A percentile compares a stretch with the other conserved stretches of the same genome.
Conservation (phyloP, 2,113 vertebrate genomes). For the Gopherus flavomarginatus region DNA sequence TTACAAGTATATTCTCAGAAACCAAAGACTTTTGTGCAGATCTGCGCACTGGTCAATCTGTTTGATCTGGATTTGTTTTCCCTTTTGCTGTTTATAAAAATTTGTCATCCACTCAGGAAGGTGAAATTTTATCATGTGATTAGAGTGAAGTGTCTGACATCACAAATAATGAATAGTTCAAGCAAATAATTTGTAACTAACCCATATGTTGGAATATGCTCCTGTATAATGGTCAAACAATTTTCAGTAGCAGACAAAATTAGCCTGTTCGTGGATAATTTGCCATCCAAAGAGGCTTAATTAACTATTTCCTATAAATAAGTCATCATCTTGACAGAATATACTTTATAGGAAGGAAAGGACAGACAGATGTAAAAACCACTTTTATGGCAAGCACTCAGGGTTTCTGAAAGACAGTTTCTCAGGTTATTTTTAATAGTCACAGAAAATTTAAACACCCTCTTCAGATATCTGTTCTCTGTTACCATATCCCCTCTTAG, state of each 20-base stretch:
- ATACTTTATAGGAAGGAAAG: neutral
- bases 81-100: too few species aligned
- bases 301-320: neutral
- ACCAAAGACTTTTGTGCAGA: too few species aligned
- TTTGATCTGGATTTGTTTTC: too few species aligned
- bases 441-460: neutral
- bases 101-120: neutral
- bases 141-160: neutral
- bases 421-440: neutral
- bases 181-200: neutral
- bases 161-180: neutral
- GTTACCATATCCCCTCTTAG: neutral
- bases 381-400: neutral
- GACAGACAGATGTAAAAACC: neutral
- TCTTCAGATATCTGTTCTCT: neutral
- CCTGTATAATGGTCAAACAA: neutral
- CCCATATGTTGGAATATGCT: neutral
- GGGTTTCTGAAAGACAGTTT: neutral
- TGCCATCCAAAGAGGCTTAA: neutral
- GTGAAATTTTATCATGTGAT: neutral
- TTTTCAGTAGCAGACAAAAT: neutral
- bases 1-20: too few species aligned
- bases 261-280: too few species aligned
- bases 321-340: neutral
- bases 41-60: too few species aligned